Percentiles rank a stretch among this genome's conserved stretches.
These are phyloP conservation scores for Todiramphus saurophagus DNA, from an alignment of 2,113 vertebrate species.

Conservation along the genomic window DNA sequence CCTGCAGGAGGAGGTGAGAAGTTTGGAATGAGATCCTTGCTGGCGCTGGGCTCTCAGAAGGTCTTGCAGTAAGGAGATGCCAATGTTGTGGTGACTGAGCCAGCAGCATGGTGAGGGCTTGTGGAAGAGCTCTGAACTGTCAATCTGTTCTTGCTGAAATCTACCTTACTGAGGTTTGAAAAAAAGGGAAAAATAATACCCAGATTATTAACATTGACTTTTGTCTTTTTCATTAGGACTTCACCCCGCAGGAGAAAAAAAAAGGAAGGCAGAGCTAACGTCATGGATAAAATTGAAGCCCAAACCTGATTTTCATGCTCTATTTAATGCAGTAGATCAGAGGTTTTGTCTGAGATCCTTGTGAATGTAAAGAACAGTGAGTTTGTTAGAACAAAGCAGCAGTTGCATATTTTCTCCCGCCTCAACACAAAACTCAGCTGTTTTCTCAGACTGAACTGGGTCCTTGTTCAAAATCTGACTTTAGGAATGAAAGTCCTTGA, in stretches of 20 bases:
- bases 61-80: not conserved
- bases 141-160: not conserved
- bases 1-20: not conserved
- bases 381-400: not conserved
- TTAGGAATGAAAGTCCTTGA: not conserved
- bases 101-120: not conserved
- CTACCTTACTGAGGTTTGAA: not conserved
- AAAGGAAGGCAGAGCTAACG: slow-evolving; percentile 60
- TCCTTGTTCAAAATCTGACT: not conserved
- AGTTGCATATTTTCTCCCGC: not conserved
- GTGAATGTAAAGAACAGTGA: slow-evolving; percentile 53
- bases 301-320: slow-evolving; percentile 76
- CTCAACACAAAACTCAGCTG: not conserved
- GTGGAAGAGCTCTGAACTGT: not conserved
- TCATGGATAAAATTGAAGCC: slow-evolving; percentile 64
- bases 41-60: not conserved
- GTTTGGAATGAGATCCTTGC: not conserved
- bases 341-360: slow-evolving; percentile 57
- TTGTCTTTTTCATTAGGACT: slow-evolving; percentile 10
- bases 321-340: slow-evolving; percentile 67
- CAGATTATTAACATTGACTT: slow-evolving; percentile 27
- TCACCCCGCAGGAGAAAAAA: slow-evolving; percentile 54
- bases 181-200: not conserved
- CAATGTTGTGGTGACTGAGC: not conserved
- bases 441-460: not conserved